Percentiles rank a stretch among this genome's conserved stretches.
Conservation (phyloP, 2,888 invertebrate genomes). For the Agonopterix alstromeriana region DNA sequence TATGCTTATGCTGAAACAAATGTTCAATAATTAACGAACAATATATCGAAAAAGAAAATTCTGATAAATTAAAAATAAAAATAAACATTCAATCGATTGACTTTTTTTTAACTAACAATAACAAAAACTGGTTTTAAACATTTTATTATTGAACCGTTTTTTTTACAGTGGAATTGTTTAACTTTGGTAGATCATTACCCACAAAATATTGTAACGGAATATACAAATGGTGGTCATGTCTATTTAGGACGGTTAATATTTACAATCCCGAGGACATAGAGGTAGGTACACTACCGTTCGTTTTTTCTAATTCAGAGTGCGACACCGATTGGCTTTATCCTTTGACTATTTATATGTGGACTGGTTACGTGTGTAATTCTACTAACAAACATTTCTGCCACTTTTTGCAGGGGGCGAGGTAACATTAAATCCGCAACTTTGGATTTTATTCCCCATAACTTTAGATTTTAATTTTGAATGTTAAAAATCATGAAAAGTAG, state of each 20-base stretch:
- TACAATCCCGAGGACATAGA: constrained; percentile 55
- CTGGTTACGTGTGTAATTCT: too few species aligned
- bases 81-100: not conserved
- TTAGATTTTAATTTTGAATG: too few species aligned
- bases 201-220: constrained; percentile 33
- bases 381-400: too few species aligned
- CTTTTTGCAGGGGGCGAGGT: too few species aligned
- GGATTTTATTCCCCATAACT: too few species aligned
- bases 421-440: too few species aligned
- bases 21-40: not conserved
- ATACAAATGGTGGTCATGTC: constrained; percentile 34
- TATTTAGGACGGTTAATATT: constrained; percentile 32
- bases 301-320: not conserved
- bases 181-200: constrained; percentile 20
- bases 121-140: not conserved
- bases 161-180: constrained; percentile 35
- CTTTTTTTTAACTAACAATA: not conserved
- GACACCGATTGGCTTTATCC: not conserved
- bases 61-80: not conserved
- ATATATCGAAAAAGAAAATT: not conserved
- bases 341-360: too few species aligned
- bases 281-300: constrained; percentile 13
- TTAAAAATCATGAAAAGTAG: too few species aligned
- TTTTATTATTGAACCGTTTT: not conserved
- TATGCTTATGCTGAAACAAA: too few species aligned